Base-by-base conservation (phyloP, 2,113 vertebrate species). In the Cyphomyrus discorhynchus region DNA sequence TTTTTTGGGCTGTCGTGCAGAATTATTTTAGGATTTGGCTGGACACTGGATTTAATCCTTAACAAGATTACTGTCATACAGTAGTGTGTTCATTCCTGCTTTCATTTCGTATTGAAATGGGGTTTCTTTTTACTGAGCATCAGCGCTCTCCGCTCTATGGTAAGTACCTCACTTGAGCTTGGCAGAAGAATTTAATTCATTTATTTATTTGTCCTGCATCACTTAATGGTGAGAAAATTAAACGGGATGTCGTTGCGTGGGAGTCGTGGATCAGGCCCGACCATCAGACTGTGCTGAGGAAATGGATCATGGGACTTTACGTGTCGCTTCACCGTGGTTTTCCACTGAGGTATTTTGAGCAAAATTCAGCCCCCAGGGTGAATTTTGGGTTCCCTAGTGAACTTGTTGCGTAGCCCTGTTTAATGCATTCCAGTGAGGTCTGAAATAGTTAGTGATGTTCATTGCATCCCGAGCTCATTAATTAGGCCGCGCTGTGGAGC, bases 371-470 rank as follows among this genome's bases (percentile, higher is more conserved):
- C 74, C 74, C 74, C 13, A 1, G 35, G 74, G 35, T 80, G 74
- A 80, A 80, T 80, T 80, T 80, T 80, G 35, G 35, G 13, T 35
- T 80, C 74, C 35, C 31, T 19, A 19, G 35, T 19, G 74, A 42
- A 19, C 13, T 15, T 80, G 35, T 39, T 80, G 74, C 15, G 2
- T 80, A 42, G 74, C 35, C 74, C 74, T 80, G 74, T 80, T 80
- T 80, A 42, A 80, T 19, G 35, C 74, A 42, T 77, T 77, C 70
- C 70, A 80, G 74, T 80, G 74, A 80, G 74, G 31, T 80, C 74
- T 80, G 74, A 80, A 80, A 80, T 80, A 80, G 74, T 80, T 80
- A 80, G 74, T 7, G 35, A 80, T 35, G 74, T 80, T 80, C 74
- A 42, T 80, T 19, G 35, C 74, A 80, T 39, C 74, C 15, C 11